These are phyloP conservation scores for Drosophila seclusa DNA, from an alignment of 2,888 invertebrate species.

Conservation along the genomic window DNA sequence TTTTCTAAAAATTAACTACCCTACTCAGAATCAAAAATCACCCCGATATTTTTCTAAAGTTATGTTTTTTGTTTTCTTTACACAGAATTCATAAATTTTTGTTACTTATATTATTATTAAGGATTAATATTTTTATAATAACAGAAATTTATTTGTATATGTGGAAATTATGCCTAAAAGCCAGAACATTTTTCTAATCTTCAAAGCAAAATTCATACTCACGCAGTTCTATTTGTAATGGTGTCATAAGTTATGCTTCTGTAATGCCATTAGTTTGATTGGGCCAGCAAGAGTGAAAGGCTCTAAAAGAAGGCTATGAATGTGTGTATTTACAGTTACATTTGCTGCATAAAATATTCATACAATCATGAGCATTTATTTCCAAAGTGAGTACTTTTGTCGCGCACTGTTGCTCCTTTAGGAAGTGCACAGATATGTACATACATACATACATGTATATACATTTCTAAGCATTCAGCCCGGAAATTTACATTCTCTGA, in stretches of 20 bases:
- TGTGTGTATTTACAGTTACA: constrained; percentile 63
- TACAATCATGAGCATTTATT: constrained; percentile 72
- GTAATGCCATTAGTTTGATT: constrained; percentile 26
- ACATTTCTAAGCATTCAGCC: constrained; percentile 35
- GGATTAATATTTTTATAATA: neutral
- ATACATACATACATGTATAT: neutral
- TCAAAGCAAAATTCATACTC: neutral
- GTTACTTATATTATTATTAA: too few species aligned
- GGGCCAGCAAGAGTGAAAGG: constrained; percentile 17
- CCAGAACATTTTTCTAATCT: neutral
- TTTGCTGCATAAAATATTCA: constrained; percentile 78
- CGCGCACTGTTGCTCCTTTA: constrained; percentile 45
- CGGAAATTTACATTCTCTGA: constrained; percentile 55
- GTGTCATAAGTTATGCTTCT: constrained; percentile 2
- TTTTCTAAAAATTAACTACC: too few species aligned
- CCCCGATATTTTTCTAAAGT: too few species aligned
- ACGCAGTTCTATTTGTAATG: neutral
- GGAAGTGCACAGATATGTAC: constrained; percentile 4
- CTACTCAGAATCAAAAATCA: too few species aligned
- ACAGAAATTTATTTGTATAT: neutral
- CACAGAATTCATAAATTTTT: too few species aligned
- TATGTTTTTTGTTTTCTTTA: too few species aligned
- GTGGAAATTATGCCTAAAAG: neutral
- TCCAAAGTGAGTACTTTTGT: constrained; percentile 52
- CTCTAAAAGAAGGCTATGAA: constrained; percentile 5